Evolutionary conservation across 2,113 vertebrate genomes (phyloP), one percentile per base, ranked within the genome.

Genomic region (Arothron firmamentum): DNA sequence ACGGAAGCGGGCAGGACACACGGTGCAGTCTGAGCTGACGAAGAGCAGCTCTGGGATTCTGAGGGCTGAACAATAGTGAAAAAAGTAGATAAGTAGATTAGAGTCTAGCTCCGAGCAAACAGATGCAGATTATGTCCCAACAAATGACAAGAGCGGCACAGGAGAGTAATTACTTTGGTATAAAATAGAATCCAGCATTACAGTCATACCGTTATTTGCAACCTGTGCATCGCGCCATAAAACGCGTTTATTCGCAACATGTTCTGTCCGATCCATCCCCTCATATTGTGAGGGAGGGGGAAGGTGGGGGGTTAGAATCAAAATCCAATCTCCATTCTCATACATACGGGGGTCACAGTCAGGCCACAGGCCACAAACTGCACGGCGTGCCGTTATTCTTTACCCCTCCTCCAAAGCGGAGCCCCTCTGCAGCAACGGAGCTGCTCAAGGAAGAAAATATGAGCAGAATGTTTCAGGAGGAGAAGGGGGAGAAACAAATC

Each of bases 361-460:
- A 42, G 53, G 15, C 70, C 1, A 8, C 64, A 16, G 65, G 60
- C 47, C 42, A 56, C 19, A 65, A 59, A 38, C 56, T 13, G 12
- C 65, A 56, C 17, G 4, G 47, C 2, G 3, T 65, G 47, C 65
- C 55, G 71, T 68, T 56, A 65, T 31, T 51, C 28, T 58, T 52
- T 47, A 14, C 28, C 68, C 6, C 45, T 25, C n/a, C 59, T 43
- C 52, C 46, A 6, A 31, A 55, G 58, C 53, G 7, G 52, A 64
- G 52, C 52, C 41, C 52, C 56, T 49, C 25, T 53, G 62, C 46
- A 34, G 49, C 28, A 49, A 38, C 20, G 14, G n/a, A 48, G 6
- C 50, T 52, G 31, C 1, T 2, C 34, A 38, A 0, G 47, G 70
- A 61, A 17, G 64, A 59, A 52, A 25, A 46, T 14, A 25, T 48